phyloP scores from a whole-genome alignment of 2,888 invertebrate genomes.

The Syritta pipiens region DNA sequence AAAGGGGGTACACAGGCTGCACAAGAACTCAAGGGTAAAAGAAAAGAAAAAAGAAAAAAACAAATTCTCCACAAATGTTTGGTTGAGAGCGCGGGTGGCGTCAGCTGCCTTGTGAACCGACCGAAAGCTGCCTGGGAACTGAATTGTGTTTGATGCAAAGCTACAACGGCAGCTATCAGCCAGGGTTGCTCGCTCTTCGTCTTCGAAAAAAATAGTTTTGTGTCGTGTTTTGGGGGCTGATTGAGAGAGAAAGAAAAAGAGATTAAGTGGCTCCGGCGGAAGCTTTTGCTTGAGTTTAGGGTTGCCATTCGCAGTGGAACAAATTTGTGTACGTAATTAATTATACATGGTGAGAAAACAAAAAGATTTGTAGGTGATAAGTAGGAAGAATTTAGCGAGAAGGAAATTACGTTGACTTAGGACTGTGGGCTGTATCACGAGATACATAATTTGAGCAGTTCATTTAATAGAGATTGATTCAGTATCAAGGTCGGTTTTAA shows the following conservation, averaged over 20 bases:
- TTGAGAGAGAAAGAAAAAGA: neutral
- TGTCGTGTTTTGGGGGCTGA: slow-evolving; percentile 22
- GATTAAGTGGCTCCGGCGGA: neutral
- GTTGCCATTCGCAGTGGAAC: no score
- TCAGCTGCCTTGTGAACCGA: slow-evolving; percentile 37
- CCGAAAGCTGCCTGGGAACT: slow-evolving; percentile 64
- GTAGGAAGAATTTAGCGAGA: neutral
- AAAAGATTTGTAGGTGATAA: slow-evolving; percentile 1
- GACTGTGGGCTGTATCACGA: no score
- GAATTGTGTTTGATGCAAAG: slow-evolving; percentile 54
- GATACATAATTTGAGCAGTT: no score
- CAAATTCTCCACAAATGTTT: slow-evolving; percentile 57
- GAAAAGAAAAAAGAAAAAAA: slow-evolving; percentile 11
- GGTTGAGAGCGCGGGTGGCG: slow-evolving; percentile 15
- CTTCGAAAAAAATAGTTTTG: slow-evolving; percentile 6
- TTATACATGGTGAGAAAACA: no score
- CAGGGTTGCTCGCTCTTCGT: slow-evolving; percentile 56
- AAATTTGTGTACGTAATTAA: no score
- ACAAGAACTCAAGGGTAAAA: slow-evolving; percentile 37
- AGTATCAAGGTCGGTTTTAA: no score
- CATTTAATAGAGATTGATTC: no score
- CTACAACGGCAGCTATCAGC: slow-evolving; percentile 14
- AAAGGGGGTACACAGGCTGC: neutral
- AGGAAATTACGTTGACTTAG: no score
- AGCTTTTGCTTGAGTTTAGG: neutral